phyloP scores from a whole-genome alignment of 2,888 invertebrate genomes.

The Agrotis exclamationis region DNA sequence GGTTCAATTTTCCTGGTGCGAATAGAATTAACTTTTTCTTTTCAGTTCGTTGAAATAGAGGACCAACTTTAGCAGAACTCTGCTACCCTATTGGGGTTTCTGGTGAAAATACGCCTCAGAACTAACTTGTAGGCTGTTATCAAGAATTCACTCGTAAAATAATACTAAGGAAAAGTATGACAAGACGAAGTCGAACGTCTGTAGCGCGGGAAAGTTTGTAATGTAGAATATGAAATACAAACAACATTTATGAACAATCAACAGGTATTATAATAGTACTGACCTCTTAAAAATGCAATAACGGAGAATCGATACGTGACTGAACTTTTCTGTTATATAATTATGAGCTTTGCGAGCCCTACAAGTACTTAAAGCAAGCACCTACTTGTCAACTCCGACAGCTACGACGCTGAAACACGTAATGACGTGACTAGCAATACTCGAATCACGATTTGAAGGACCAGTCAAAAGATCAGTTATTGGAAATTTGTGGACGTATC shows the following conservation, averaged over 20 bases:
- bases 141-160: background rate
- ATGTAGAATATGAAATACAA: background rate
- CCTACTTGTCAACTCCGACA: background rate
- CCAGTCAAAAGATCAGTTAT: slow-evolving; percentile 8
- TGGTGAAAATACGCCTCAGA: background rate
- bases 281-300: background rate
- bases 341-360: slow-evolving; percentile 7
- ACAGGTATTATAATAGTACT: background rate
- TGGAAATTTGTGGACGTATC: background rate
- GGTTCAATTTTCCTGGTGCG: background rate
- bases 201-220: background rate
- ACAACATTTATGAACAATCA: background rate
- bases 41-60: background rate
- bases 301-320: background rate
- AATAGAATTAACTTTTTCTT: background rate
- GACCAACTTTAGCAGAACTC: background rate
- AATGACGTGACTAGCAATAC: slow-evolving; percentile 27
- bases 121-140: background rate
- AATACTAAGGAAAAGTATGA: slow-evolving; percentile 1
- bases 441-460: background rate
- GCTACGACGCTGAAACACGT: background rate
- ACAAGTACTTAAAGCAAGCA: background rate
- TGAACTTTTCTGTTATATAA: background rate
- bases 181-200: background rate
- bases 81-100: background rate